Evolutionary conservation across 2,888 invertebrate species (phyloP).

Genomic region (Allacma fusca): DNA sequence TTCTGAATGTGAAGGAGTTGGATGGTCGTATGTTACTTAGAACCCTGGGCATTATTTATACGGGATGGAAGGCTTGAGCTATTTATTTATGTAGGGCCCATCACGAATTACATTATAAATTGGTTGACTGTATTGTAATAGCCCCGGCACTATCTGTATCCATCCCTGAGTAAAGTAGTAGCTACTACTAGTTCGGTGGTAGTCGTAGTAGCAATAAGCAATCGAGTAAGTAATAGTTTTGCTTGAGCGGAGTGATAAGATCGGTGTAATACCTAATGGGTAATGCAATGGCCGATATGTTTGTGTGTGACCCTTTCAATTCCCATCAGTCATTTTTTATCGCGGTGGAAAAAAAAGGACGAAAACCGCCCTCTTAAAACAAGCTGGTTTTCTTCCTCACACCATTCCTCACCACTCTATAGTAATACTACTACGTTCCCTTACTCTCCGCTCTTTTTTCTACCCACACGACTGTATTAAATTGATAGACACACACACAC

Average conservation of each 20-base stretch:
- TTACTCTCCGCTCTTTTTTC: too few relatives aligned
- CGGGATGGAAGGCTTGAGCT: too few relatives aligned
- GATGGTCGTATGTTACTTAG: too few relatives aligned
- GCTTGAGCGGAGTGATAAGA: not conserved
- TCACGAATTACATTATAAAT: too few relatives aligned
- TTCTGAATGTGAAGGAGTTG: too few relatives aligned
- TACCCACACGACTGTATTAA: too few relatives aligned
- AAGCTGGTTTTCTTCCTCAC: slow-evolving; percentile 13
- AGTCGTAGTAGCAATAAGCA: not conserved
- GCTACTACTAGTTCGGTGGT: not conserved
- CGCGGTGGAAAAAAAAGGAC: not conserved
- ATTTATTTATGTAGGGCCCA: too few relatives aligned
- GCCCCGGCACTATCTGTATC: not conserved
- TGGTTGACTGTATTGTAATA: too few relatives aligned
- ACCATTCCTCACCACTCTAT: slow-evolving; percentile 1
- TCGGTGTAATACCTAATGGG: slow-evolving; percentile 29
- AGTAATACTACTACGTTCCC: too few relatives aligned
- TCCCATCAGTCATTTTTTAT: slow-evolving; percentile 44
- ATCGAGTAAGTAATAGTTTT: not conserved
- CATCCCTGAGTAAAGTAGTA: not conserved
- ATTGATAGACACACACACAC: too few relatives aligned
- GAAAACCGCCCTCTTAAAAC: slow-evolving; percentile 32
- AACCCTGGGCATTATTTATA: too few relatives aligned
- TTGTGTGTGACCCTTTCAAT: slow-evolving; percentile 35
- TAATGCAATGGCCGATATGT: slow-evolving; percentile 21